Base-by-base conservation (phyloP, 2,888 invertebrate species). In the Hypomecis atomaria region DNA sequence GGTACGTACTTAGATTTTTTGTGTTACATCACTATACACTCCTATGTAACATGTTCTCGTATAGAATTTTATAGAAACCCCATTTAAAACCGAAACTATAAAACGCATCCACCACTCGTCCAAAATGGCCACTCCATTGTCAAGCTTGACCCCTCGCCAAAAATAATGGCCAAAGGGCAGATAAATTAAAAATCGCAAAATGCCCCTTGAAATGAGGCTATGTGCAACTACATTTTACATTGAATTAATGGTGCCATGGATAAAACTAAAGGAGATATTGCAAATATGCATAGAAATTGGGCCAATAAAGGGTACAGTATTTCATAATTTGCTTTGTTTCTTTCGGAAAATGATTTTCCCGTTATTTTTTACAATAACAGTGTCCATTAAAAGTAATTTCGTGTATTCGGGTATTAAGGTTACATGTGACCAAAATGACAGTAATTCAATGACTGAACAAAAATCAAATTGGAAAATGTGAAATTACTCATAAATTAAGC, bases 181-280 rank as follows among this genome's bases (percentile, higher is more conserved):
- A 91, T 92, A 92, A 92, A 92, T 92, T 92, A 92, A 92, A 92
- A 92, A 90, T 90, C 86, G 81, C 74, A 90, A 90, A 91, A 90
- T 89, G 87, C 88, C 91, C 89, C 89, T 88, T 89, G 88, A 87
- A 84, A 81, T 78, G n/a, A 45, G 8, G 50, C 40, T 10, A 54
- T 58, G 43, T 52, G 23, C 43, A 44, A 62, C 63, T 57, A 65
- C 71, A 73, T 72, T 76, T 71, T 78, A 56, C 23, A 4, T 50
- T 36, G 59, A 50, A 49, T 34, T 33, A 34, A 10, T 10, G 40
- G 37, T 7, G 43, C 40, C 38, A 13, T 23, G 23, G 23, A 23
- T 23, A 23, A 23, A 23, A 23, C 23, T 3, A 23, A 23, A n/a
- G n/a, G n/a, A n/a, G n/a, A n/a, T n/a, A n/a, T n/a, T n/a, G n/a